Percentiles rank a stretch among this genome's conserved stretches.
These are phyloP conservation scores for Watsonalla cultraria DNA, from an alignment of 2,888 invertebrate species.

Conservation along the genomic window DNA sequence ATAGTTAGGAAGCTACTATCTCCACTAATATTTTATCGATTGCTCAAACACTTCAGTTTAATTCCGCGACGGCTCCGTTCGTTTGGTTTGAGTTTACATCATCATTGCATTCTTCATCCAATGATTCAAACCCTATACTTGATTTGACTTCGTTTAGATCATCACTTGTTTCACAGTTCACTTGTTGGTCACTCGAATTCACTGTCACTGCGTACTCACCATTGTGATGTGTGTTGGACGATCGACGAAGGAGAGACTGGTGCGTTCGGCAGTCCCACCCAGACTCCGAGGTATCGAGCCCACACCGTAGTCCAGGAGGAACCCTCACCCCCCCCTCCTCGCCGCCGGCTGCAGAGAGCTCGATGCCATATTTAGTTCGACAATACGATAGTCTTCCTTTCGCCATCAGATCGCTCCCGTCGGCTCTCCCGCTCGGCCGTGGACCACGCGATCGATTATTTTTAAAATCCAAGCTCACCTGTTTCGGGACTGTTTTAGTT, in stretches of 20 bases:
- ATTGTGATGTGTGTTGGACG: constrained; percentile 69
- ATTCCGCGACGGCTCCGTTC: not conserved
- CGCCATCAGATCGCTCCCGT: constrained; percentile 53
- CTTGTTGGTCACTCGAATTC: constrained; percentile 30
- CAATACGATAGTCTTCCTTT: constrained; percentile 51
- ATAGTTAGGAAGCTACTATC: not conserved
- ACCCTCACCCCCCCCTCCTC: constrained; percentile 34
- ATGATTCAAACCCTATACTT: constrained; percentile 7
- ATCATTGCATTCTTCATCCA: too few species aligned
- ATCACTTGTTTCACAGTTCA: constrained; percentile 38
- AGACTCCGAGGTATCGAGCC: constrained; percentile 65
- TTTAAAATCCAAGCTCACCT: constrained; percentile 62
- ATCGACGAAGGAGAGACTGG: constrained; percentile 74
- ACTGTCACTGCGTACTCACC: constrained; percentile 60
- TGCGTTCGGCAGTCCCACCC: constrained; percentile 74
- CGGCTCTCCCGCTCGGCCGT: constrained; percentile 45
- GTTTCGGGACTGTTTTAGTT: constrained; percentile 29
- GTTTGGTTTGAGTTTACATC: not conserved
- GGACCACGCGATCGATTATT: constrained; percentile 36
- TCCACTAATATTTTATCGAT: not conserved
- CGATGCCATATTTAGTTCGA: constrained; percentile 76
- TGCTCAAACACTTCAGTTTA: not conserved
- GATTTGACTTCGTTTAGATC: constrained; percentile 13
- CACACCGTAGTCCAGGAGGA: constrained; percentile 46
- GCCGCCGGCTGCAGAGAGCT: constrained; percentile 25